A percentile compares a stretch with the other conserved stretches of the same genome.
Evolutionary conservation across 1,140 invertebrate genomes (phyloP).

Genomic region (Anastrepha ludens): DNA sequence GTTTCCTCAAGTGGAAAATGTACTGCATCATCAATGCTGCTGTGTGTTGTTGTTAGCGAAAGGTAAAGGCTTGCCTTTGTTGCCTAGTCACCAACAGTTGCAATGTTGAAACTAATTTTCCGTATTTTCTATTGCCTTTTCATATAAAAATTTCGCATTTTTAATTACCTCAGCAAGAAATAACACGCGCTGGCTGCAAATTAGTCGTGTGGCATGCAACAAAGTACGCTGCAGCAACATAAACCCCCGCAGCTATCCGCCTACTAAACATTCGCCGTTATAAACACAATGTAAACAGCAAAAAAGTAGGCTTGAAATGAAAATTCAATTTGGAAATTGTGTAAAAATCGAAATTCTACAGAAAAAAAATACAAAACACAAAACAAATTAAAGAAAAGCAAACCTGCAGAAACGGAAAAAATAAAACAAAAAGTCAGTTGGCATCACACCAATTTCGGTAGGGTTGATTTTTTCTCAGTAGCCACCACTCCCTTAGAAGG

Average conservation of each 20-base stretch:
- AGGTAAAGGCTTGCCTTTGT: constrained; percentile 1
- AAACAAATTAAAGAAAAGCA: constrained; percentile 20
- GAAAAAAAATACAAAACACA: constrained; percentile 3
- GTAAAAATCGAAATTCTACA: background rate
- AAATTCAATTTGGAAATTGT: constrained; percentile 49
- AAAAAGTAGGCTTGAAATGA: background rate
- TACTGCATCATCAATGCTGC: constrained; percentile 67
- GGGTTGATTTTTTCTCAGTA: constrained; percentile 30
- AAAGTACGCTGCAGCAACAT: background rate
- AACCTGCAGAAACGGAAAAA: background rate
- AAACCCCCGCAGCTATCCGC: constrained; percentile 12
- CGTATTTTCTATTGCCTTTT: background rate
- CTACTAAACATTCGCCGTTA: background rate
- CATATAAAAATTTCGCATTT: constrained; percentile 23
- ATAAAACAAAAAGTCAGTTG: background rate
- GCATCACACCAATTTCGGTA: constrained; percentile 4
- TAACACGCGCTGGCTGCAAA: constrained; percentile 23
- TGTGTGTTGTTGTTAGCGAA: background rate
- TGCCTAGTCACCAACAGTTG: constrained; percentile 32
- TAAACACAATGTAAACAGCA: background rate
- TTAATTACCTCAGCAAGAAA: constrained; percentile 28
- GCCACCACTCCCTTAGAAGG: background rate
- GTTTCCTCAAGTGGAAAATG: constrained; percentile 74
- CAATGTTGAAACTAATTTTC: background rate
- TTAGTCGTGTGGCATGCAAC: constrained; percentile 30